phyloP scores from a whole-genome alignment of 2,113 vertebrate species.

The Nerophis lumbriciformis region DNA sequence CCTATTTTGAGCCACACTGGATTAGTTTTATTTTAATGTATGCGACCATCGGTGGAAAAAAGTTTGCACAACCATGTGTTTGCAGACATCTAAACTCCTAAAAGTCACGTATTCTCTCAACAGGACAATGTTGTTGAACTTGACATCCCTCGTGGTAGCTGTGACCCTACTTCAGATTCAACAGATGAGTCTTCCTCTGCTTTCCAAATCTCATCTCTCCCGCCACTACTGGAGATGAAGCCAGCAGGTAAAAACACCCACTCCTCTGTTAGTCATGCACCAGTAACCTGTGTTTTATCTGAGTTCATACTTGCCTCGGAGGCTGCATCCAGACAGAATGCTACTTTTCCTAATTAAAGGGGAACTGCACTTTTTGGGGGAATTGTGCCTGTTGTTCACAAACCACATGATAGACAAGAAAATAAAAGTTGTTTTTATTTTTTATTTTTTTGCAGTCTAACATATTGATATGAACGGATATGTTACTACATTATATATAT shows the following conservation, averaged over 20 bases:
- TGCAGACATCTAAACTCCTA: conserved; percentile 1
- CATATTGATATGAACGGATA: too few relatives aligned
- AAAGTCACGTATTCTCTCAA: conserved; percentile 23
- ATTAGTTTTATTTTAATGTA: too few relatives aligned
- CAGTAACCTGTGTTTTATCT: conserved; percentile 17
- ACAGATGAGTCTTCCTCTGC: neutral
- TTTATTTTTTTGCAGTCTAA: too few relatives aligned
- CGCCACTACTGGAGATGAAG: conserved; percentile 45
- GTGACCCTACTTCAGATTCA: conserved; percentile 29
- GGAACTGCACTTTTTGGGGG: too few relatives aligned
- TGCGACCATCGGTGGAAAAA: too few relatives aligned
- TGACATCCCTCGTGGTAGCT: conserved; percentile 26
- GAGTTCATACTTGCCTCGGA: conserved; percentile 13
- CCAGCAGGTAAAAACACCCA: conserved; percentile 56
- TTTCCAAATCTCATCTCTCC: conserved; percentile 33
- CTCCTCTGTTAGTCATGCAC: conserved; percentile 5
- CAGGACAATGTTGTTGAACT: conserved; percentile 49
- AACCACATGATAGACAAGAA: too few relatives aligned
- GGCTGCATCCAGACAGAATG: conserved; percentile 1
- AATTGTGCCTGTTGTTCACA: too few relatives aligned
- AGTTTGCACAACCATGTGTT: neutral
- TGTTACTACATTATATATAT: too few relatives aligned
- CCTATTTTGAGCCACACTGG: too few relatives aligned
- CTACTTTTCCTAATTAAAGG: neutral
- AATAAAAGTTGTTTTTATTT: too few relatives aligned